Conservation (phyloP, 2,113 vertebrate genomes). For the Pagrus major region DNA sequence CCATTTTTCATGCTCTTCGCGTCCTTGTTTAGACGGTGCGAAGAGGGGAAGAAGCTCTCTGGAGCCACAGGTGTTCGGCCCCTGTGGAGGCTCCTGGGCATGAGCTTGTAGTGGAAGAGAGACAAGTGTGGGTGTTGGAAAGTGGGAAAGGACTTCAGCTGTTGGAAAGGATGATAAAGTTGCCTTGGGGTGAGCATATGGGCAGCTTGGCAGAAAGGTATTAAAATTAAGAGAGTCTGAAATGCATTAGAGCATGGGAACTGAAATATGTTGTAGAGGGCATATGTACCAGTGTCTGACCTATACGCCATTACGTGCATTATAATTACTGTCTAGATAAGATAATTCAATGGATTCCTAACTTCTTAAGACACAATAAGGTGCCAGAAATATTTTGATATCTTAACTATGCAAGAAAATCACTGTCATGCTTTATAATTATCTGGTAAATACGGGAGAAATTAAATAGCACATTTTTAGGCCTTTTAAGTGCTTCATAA, state of each 20-base stretch:
- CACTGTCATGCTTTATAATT: neutral
- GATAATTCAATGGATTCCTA: neutral
- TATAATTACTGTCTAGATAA: neutral
- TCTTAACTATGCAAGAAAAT: conserved; percentile 32
- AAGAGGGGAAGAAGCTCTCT: conserved; percentile 8
- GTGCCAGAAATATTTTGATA: neutral
- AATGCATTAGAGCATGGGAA: neutral
- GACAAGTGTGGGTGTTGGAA: conserved; percentile 16
- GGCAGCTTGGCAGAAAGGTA: neutral
- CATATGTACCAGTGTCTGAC: neutral
- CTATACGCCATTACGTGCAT: neutral
- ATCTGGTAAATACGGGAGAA: neutral
- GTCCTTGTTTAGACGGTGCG: conserved; percentile 48
- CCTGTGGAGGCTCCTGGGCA: conserved; percentile 34
- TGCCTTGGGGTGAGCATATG: neutral
- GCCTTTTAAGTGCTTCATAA: neutral
- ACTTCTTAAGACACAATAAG: neutral
- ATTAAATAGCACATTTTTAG: neutral
- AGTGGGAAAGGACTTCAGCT: conserved; percentile 10
- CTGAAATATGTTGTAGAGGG: neutral
- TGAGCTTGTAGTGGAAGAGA: conserved; percentile 6
- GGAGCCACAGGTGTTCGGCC: conserved; percentile 70
- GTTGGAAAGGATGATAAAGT: conserved; percentile 31
- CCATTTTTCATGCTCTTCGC: conserved; percentile 72
- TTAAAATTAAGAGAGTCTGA: conserved; percentile 7